Base-by-base conservation (phyloP, 2,113 vertebrate genomes). In the Rhinogobius similis region DNA sequence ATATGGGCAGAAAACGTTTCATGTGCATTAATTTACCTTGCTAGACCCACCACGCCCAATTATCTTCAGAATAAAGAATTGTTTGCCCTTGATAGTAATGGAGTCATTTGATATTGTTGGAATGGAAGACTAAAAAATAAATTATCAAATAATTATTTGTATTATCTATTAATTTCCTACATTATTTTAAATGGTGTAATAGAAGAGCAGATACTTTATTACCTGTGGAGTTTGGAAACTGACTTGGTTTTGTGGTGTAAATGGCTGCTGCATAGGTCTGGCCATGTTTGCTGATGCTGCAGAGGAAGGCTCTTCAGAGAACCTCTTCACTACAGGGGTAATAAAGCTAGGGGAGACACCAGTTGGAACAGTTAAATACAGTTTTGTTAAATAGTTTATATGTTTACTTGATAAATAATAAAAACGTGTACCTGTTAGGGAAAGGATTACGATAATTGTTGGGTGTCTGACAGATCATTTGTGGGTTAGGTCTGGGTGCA, bases 1-100 rank as follows among this genome's bases (percentile, higher is more conserved):
- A 48, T 21, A 24, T 5, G 2, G 61, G 21, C 5, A 58, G 12
- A 27, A 18, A 13, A 7, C 18, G 27, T n/a, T 11, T 12, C 14
- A n/a, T 14, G n/a, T 21, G 10, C 8, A 59, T 27, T 18, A 16
- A 66, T 55, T 83, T 77, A 94, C 97, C 95, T 98, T 98, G 91
- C 98, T 98, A 6, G 97, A 99, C 56, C 98, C 98, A 75, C 98
- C 98, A 23, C 94, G 94, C 53, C 98, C 98, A 79, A 99, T 97
- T 91, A 96, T 95, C 81, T 98, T 99, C 66, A 99, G 88, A 67
- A 99, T 90, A 70, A 95, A 94, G 88, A 96, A 98, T 73, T 94
- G 90, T 76, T 81, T 95, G 82, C 95, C 95, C 72, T 97, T 97
- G 66, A 99, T 93, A 23, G 89, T 90, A 76, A 99, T 94, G 73